Percentiles rank a stretch among this genome's conserved stretches.
phyloP scores from a whole-genome alignment of 1,140 invertebrate species.

The Hyphantria cunea region DNA sequence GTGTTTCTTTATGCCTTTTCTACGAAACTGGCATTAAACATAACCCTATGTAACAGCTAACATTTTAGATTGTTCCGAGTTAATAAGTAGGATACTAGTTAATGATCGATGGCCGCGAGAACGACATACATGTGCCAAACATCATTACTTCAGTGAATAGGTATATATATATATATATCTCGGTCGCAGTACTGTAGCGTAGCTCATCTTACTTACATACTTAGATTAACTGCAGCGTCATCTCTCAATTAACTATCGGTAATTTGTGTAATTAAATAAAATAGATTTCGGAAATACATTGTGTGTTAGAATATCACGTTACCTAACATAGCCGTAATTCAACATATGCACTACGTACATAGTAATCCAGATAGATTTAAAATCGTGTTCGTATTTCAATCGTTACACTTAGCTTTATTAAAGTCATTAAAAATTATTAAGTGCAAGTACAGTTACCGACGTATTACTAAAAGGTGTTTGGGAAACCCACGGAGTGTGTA shows the following conservation, averaged over 20 bases:
- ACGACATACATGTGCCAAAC: constrained; percentile 48
- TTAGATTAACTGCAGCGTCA: constrained; percentile 25
- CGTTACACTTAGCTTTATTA: constrained; percentile 56
- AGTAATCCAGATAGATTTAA: constrained; percentile 53
- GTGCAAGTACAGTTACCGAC: constrained; percentile 24
- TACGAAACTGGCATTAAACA: neutral
- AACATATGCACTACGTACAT: constrained; percentile 54
- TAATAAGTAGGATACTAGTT: constrained; percentile 26
- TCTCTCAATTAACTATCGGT: constrained; percentile 32
- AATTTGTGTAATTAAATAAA: constrained; percentile 39
- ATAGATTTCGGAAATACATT: constrained; percentile 50
- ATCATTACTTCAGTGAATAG: constrained; percentile 33
- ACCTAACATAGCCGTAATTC: constrained; percentile 49
- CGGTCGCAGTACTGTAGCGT: constrained; percentile 33
- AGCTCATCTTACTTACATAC: constrained; percentile 30
- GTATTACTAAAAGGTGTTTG: neutral
- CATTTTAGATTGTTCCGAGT: constrained; percentile 28
- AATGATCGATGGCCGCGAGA: constrained; percentile 24
- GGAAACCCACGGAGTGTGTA: neutral
- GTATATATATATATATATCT: too few relatives aligned
- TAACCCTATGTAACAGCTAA: constrained; percentile 13
- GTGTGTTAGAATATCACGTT: constrained; percentile 59
- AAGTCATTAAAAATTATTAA: constrained; percentile 42
- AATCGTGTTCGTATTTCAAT: constrained; percentile 64
- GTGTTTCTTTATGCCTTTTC: neutral